phyloP scores from a whole-genome alignment of 2,888 invertebrate genomes.

The Oeneis ivallda region DNA sequence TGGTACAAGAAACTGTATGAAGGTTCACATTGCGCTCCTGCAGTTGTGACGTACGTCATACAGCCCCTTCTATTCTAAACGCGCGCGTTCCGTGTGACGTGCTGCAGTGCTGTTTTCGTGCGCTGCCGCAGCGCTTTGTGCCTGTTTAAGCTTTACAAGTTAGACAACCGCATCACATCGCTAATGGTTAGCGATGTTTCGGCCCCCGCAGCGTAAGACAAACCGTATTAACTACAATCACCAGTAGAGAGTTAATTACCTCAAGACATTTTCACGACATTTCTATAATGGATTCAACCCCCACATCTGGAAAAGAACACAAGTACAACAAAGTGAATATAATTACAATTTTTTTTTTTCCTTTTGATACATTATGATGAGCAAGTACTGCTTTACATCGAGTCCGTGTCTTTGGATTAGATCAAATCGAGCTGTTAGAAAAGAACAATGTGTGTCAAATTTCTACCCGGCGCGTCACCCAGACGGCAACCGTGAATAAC shows the following conservation, averaged over 20 bases:
- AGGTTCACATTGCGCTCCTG: neutral
- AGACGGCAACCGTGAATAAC: neutral
- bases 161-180: constrained; percentile 49
- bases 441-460: neutral
- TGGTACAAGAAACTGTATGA: neutral
- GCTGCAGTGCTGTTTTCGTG: neutral
- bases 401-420: constrained; percentile 57
- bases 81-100: neutral
- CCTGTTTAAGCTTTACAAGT: constrained; percentile 1
- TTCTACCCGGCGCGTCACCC: neutral
- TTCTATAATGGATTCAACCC: constrained; percentile 80
- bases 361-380: constrained; percentile 48
- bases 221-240: constrained; percentile 76
- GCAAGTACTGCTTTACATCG: constrained; percentile 77
- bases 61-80: neutral
- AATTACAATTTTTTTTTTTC: constrained; percentile 49
- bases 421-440: constrained; percentile 6
- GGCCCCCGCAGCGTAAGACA: constrained; percentile 60
- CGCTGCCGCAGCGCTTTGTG: neutral
- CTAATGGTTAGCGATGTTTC: constrained; percentile 42
- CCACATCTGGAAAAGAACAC: constrained; percentile 82
- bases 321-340: constrained; percentile 82
- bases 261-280: constrained; percentile 80
- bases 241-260: constrained; percentile 82
- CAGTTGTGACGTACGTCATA: neutral